These are phyloP conservation scores for Calameuta pallipes DNA, from an alignment of 2,888 invertebrate species.

Conservation along the genomic window DNA sequence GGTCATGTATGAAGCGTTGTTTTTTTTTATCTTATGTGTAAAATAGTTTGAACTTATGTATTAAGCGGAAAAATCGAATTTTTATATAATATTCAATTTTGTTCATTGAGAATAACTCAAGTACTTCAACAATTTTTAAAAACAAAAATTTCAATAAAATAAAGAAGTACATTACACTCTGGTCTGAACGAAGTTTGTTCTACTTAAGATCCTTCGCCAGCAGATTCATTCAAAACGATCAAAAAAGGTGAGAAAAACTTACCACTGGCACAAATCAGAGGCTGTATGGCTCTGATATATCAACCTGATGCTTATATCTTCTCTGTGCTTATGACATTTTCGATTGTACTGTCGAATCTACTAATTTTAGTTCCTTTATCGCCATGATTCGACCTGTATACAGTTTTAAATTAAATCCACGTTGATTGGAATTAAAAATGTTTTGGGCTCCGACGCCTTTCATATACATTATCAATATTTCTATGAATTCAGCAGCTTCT, in stretches of 20 bases:
- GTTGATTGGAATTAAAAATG: neutral
- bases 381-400: neutral
- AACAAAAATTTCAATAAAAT: too few relatives aligned
- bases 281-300: neutral
- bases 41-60: too few relatives aligned
- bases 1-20: too few relatives aligned
- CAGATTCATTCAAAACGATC: too few relatives aligned
- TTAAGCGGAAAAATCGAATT: too few relatives aligned
- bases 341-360: neutral
- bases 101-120: too few relatives aligned
- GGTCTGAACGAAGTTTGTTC: neutral
- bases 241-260: too few relatives aligned
- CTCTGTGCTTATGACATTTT: neutral
- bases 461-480: neutral
- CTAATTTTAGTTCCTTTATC: neutral
- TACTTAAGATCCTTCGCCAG: neutral
- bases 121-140: too few relatives aligned
- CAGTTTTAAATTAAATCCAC: neutral
- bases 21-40: too few relatives aligned
- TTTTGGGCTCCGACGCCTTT: neutral
- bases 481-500: neutral
- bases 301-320: too few relatives aligned
- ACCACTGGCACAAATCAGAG: neutral
- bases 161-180: too few relatives aligned
- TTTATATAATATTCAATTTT: too few relatives aligned